Percentiles rank a stretch among this genome's conserved stretches.
Evolutionary conservation across 2,888 invertebrate species (phyloP).

Genomic region (Drosophila fulvimacula): DNA sequence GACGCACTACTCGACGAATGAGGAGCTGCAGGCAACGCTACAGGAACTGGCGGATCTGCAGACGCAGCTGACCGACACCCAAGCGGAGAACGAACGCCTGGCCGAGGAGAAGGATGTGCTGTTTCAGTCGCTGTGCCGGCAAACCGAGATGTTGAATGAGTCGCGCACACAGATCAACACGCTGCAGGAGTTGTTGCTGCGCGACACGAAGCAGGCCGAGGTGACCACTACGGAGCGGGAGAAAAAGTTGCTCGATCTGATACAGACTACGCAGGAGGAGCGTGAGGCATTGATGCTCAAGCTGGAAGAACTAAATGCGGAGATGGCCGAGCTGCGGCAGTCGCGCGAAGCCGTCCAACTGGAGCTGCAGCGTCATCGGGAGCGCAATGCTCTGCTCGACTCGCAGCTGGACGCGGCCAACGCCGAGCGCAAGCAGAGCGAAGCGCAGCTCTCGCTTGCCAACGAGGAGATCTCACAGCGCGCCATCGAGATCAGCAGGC

Average conservation of each 20-base stretch:
- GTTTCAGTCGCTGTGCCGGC: conserved; percentile 94
- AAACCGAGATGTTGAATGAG: conserved; percentile 96
- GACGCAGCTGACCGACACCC: conserved; percentile 93
- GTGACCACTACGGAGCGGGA: conserved; percentile 90
- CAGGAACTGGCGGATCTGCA: conserved; percentile 96
- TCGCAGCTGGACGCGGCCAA: conserved; percentile 90
- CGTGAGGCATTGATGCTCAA: conserved; percentile 90
- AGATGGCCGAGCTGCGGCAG: conserved; percentile 88
- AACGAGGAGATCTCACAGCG: conserved; percentile 91
- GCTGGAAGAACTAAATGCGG: conserved; percentile 91
- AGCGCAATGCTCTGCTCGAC: conserved; percentile 90
- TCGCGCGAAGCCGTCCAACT: conserved; percentile 87
- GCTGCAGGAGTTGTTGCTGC: conserved; percentile 91
- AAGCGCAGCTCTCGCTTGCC: conserved; percentile 89
- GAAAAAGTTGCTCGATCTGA: conserved; percentile 92
- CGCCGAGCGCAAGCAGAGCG: conserved; percentile 90
- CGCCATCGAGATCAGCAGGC: conserved; percentile 91
- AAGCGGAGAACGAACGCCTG: conserved; percentile 94
- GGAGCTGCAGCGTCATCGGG: conserved; percentile 89
- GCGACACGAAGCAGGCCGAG: conserved; percentile 88
- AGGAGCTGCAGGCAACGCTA: conserved; percentile 96
- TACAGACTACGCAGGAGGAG: conserved; percentile 94
- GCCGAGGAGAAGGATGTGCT: conserved; percentile 95
- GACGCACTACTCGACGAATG: conserved; percentile 90
- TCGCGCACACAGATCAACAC: conserved; percentile 93